Percentiles rank a stretch among this genome's conserved stretches.
Evolutionary conservation across 1,140 invertebrate species (phyloP).

Genomic region (Drosophila micromelanica): DNA sequence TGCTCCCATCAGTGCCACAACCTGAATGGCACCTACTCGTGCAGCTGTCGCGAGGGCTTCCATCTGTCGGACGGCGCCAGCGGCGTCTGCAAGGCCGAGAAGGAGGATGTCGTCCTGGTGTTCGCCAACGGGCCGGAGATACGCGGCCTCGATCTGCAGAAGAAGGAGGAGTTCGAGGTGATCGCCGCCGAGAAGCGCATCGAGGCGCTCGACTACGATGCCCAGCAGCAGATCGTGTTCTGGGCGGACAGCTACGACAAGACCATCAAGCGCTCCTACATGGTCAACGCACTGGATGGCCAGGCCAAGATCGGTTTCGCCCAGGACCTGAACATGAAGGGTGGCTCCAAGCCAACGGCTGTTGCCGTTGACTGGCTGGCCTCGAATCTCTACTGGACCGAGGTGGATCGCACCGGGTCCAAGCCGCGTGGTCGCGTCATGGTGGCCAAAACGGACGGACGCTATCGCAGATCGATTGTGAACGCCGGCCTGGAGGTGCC

Average conservation of each 20-base stretch:
- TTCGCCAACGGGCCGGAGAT: conserved; percentile 95
- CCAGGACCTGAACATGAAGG: conserved; percentile 94
- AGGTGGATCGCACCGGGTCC: conserved; percentile 90
- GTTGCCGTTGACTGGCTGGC: conserved; percentile 96
- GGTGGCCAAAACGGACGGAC: conserved; percentile 94
- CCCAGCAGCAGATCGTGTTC: conserved; percentile 92
- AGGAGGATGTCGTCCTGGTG: conserved; percentile 88
- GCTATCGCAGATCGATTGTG: conserved; percentile 92
- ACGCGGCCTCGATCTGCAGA: conserved; percentile 88
- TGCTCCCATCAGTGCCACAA: conserved; percentile 97
- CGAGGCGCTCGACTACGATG: conserved; percentile 94
- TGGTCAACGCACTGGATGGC: conserved; percentile 91
- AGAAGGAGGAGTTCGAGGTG: conserved; percentile 90
- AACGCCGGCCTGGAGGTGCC: conserved; percentile 91
- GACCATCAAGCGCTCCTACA: conserved; percentile 95
- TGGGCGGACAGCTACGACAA: conserved; percentile 96
- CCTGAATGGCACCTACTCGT: conserved; percentile 95
- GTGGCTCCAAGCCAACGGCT: conserved; percentile 91
- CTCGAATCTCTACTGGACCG: conserved; percentile 97
- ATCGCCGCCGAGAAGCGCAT: conserved; percentile 93
- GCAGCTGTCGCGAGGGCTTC: conserved; percentile 94
- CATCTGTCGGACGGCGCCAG: conserved; percentile 89
- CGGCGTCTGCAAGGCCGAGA: conserved; percentile 91
- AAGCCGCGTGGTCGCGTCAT: conserved; percentile 91
- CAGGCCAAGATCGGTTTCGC: conserved; percentile 92